phyloP scores from a whole-genome alignment of 2,113 vertebrate species.

The Oreochromis niloticus region DNA sequence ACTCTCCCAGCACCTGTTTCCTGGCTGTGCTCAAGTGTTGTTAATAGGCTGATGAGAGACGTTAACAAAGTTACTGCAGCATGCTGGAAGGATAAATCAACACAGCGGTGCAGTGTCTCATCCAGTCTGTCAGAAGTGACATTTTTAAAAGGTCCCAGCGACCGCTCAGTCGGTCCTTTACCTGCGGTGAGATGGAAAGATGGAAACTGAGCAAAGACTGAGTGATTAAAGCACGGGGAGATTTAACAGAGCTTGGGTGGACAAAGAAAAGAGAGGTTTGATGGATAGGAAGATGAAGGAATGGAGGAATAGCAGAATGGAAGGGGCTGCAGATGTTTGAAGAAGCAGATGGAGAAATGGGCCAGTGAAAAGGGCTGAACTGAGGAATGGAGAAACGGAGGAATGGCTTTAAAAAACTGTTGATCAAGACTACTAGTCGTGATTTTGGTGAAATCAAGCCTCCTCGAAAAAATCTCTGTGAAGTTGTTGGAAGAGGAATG shows the following conservation, averaged over 20 bases:
- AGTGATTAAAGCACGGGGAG: slow-evolving; percentile 22
- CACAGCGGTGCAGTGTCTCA: slow-evolving; percentile 33
- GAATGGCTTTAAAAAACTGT: background rate
- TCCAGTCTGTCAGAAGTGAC: slow-evolving; percentile 43
- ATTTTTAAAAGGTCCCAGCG: slow-evolving; percentile 53
- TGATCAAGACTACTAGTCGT: background rate
- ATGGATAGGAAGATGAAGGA: slow-evolving; percentile 12
- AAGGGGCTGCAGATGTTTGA: background rate
- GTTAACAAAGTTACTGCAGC: slow-evolving; percentile 61
- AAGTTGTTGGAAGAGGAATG: slow-evolving; percentile 31
- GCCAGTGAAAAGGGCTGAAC: background rate
- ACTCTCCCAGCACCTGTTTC: slow-evolving; percentile 66
- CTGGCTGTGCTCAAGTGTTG: slow-evolving; percentile 56
- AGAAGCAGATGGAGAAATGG: background rate
- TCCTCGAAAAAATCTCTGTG: slow-evolving; percentile 14
- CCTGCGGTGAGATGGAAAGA: slow-evolving; percentile 29
- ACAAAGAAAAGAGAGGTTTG: background rate
- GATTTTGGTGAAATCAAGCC: slow-evolving; percentile 20
- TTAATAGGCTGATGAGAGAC: slow-evolving; percentile 72
- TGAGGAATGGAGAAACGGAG: slow-evolving; percentile 3
- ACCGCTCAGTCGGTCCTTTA: slow-evolving; percentile 24
- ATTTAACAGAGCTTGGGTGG: slow-evolving; percentile 21
- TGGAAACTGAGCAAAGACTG: slow-evolving; percentile 3
- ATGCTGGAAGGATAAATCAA: slow-evolving; percentile 61
- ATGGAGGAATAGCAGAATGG: slow-evolving; percentile 12